Base-by-base conservation (phyloP, 30 jellyfish, hydroid and myxozoan genomes). In the Hydractinia echinata region DNA sequence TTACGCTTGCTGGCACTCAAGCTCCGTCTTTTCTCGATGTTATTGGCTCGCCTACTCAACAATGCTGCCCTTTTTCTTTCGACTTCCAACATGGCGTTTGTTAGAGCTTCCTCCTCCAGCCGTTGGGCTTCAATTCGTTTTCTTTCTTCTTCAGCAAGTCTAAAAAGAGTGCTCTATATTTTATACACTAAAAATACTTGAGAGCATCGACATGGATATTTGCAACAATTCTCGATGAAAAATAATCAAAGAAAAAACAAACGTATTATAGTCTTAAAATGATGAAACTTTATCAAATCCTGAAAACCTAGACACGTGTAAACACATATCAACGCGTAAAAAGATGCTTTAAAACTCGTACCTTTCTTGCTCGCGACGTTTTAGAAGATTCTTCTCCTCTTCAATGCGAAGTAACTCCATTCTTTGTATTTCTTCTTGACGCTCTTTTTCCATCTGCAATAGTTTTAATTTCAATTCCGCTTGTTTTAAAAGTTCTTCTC, bases 381-480 rank as follows among this genome's bases (percentile, higher is more conserved):
- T 58, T 13, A 30, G 18, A 16, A 16, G 15, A 58, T 58, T 58
- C 69, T 58, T 58, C 18, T 58, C 18, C 69, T 58, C 18, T 16
- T 58, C 69, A 16, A 58, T 58, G 49, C 83, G 67, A 54, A 72
- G 83, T 49, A 73, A 80, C 71, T 86, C 89, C 51, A 53, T 15
- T 81, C 73, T 72, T 61, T 79, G 85, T 20, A 16, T 66, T 10
- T 55, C 67, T 51, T 66, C 78, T 7, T 87, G 85, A 30, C 81
- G 83, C 58, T 79, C 95, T 86, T 86, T 85, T 56, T 39, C 83
- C 76, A 72, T 83, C 49, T 87, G 87, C 86, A 79, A 53, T 77
- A 76, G 73, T 74, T 58, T 80, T 77, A 76, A 81, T 70, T 86
- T 87, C 10, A 79, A 84, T 80, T 80, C 95, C 69, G 95, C 95